Evolutionary conservation across 2,113 vertebrate genomes (phyloP).

Genomic region (Progne subis): DNA sequence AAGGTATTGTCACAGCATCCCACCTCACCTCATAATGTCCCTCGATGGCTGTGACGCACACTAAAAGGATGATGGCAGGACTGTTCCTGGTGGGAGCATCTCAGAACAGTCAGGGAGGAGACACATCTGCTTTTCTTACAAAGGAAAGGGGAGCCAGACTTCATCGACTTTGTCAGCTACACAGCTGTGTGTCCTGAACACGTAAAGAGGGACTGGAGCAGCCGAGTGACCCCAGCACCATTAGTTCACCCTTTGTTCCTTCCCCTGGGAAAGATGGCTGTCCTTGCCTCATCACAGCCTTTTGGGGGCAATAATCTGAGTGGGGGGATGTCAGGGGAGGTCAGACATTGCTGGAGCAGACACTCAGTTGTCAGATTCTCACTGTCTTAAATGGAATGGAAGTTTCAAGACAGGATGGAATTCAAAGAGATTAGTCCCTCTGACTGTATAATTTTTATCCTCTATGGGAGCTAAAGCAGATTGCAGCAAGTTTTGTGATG

Average conservation of each 20-base stretch:
- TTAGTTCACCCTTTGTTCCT: conserved; percentile 13
- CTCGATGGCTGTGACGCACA: background rate
- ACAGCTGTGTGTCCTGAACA: background rate
- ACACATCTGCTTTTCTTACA: background rate
- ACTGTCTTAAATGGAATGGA: background rate
- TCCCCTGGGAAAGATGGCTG: background rate
- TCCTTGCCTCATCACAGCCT: background rate
- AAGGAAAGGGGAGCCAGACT: background rate
- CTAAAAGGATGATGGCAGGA: background rate
- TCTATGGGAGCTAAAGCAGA: background rate
- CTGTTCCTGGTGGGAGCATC: background rate
- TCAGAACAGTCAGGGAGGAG: background rate
- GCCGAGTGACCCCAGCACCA: background rate
- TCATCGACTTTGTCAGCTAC: background rate
- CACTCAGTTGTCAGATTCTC: background rate
- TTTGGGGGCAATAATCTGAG: background rate
- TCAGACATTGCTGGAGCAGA: background rate
- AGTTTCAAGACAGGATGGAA: background rate
- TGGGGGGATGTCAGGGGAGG: background rate
- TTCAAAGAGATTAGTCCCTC: background rate
- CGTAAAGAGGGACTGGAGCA: background rate
- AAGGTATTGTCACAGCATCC: background rate
- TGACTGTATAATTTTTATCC: background rate
- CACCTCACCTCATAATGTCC: background rate
- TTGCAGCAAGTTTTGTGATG: background rate